Conservation (phyloP, 2,888 invertebrate genomes). For the Altica lythri region DNA sequence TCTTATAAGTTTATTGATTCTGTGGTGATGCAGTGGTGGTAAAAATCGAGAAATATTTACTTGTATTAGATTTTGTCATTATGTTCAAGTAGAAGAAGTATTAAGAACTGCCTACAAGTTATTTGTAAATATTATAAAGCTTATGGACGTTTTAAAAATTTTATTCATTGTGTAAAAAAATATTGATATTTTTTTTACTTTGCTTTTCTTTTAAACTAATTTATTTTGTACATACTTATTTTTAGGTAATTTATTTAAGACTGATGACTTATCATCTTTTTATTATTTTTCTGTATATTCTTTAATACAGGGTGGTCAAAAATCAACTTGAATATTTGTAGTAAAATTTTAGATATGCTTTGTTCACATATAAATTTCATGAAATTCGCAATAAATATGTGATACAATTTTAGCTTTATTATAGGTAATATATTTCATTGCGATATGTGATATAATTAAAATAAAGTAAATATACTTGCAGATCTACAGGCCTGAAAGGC, state of each 20-base stretch:
- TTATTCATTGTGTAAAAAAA: constrained; percentile 33
- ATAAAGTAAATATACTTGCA: too few species aligned
- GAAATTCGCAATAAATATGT: too few species aligned
- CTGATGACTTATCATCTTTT: constrained; percentile 52
- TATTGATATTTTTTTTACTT: constrained; percentile 28
- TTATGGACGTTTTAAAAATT: constrained; percentile 33
- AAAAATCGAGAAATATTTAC: constrained; percentile 24
- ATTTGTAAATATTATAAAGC: constrained; percentile 37
- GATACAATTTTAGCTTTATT: too few species aligned
- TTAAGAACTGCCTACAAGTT: constrained; percentile 37
- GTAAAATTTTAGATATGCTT: too few species aligned
- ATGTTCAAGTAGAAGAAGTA: constrained; percentile 37
- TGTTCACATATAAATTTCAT: too few species aligned
- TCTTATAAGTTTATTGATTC: constrained; percentile 13
- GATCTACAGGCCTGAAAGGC: too few species aligned
- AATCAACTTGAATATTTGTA: constrained; percentile 33
- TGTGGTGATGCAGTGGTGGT: constrained; percentile 24
- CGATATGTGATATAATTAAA: too few species aligned
- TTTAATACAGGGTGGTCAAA: constrained; percentile 24
- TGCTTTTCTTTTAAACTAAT: constrained; percentile 26
- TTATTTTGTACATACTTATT: constrained; percentile 46
- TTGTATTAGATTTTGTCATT: constrained; percentile 35
- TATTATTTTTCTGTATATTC: constrained; percentile 36
- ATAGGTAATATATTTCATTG: too few species aligned
- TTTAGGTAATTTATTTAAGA: constrained; percentile 54